phyloP scores from a whole-genome alignment of 2,797 vertebrate species.

The Sylvia borin region DNA sequence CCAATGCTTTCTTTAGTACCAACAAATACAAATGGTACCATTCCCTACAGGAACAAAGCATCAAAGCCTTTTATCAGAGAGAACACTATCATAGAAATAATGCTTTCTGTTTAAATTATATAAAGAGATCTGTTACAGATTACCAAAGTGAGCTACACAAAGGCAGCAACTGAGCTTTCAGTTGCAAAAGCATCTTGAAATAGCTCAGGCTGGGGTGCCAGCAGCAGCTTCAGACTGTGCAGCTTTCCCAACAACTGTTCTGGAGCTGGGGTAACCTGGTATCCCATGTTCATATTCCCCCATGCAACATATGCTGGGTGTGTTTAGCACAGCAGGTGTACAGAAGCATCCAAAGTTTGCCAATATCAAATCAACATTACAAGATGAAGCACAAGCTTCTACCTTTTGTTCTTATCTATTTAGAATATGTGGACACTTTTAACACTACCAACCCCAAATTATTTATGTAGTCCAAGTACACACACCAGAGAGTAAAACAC shows the following conservation, averaged over 20 bases:
- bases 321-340: neutral
- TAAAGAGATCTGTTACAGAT: neutral
- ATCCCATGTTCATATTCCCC: accelerated
- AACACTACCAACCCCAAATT: neutral
- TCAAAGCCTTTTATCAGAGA: neutral
- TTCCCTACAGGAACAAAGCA: conserved; percentile 83
- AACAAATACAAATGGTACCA: conserved; percentile 98
- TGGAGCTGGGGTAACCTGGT: neutral
- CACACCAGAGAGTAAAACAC: accelerated
- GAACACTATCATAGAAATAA: neutral
- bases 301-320: neutral
- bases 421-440: neutral
- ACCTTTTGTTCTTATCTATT: neutral
- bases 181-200: neutral
- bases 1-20: conserved; percentile 98
- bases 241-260: neutral
- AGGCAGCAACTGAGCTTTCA: neutral
- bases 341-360: neutral
- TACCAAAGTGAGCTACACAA: neutral
- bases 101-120: neutral
- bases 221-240: neutral
- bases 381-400: neutral
- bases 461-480: neutral
- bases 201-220: neutral
- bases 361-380: neutral